Evolutionary conservation across 2,888 invertebrate species (phyloP).

Genomic region (Kuschelorhynchus macadamiae): DNA sequence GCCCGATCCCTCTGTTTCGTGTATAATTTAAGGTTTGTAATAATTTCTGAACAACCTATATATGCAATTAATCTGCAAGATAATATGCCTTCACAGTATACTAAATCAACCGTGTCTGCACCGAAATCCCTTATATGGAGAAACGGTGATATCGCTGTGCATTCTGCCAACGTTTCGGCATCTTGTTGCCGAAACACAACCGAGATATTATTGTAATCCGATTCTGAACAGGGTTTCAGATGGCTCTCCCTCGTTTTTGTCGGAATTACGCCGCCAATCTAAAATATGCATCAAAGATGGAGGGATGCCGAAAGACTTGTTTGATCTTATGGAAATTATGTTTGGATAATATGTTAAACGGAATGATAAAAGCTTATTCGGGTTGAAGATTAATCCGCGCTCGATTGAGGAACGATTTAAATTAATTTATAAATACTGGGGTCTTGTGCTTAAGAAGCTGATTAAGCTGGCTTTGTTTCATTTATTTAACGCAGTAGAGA

Average conservation of each 20-base stretch:
- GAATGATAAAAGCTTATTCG: conserved; percentile 45
- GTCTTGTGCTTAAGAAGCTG: conserved; percentile 11
- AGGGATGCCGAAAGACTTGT: conserved; percentile 36
- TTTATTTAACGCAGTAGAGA: conserved; percentile 7
- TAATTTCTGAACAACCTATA: no score
- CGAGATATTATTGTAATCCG: conserved; percentile 37
- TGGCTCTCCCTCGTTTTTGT: conserved; percentile 35
- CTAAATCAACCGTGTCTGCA: conserved; percentile 10
- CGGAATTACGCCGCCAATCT: conserved; percentile 42
- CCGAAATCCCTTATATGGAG: conserved; percentile 8
- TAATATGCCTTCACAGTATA: no score
- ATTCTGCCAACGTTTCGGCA: conserved; percentile 10
- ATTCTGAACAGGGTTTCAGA: conserved; percentile 20
- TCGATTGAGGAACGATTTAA: conserved; percentile 35
- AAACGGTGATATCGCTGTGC: conserved; percentile 23
- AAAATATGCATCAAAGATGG: conserved; percentile 46
- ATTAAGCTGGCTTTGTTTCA: conserved; percentile 17
- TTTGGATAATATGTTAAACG: conserved; percentile 47
- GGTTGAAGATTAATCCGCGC: conserved; percentile 32
- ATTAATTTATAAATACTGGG: conserved; percentile 36
- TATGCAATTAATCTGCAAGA: no score
- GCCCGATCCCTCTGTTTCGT: no score
- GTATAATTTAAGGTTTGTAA: no score
- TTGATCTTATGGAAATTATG: conserved; percentile 49
- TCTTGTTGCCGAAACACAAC: conserved; percentile 21